Base-by-base conservation (phyloP, 2,797 vertebrate genomes). In the Crypturellus tataupa region DNA sequence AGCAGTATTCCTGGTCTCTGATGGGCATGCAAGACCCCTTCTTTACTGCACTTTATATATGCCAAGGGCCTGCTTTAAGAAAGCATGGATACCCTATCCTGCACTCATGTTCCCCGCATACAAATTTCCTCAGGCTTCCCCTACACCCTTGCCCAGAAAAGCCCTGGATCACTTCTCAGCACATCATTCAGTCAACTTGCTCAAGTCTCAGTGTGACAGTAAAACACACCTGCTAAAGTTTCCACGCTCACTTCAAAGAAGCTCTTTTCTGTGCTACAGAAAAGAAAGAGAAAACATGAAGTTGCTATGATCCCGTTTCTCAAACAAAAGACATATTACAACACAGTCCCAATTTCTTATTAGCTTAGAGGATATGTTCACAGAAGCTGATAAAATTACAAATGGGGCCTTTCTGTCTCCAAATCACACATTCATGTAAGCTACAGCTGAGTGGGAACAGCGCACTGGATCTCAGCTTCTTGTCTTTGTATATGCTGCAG, bases 141-240 rank as follows among this genome's bases (percentile, higher is more conserved):
- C 64, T 46, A 37, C 4, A 33, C 1, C 17, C 62, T 42, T 56
- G 10, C 65, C 56, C 49, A 85, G 56, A 16, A 79, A 58, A 91
- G 37, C 44, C 40, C 53, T 40, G 49, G 12, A 71, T 23, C 31
- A 73, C 59, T 71, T 58, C 51, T 44, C 35, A 73, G 44, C 1
- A 0, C n/a, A 21, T n/a, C 15, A 1, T 44, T 83, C 51, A 64
- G 49, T 53, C 19, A 18, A 15, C 58, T 55, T 71, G 20, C 31
- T 55, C 3, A 9, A 44, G 62, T 75, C 92, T 68, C 56, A 81
- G 17, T 27, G 35, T 63, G 56, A 70, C 29, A 63, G 65, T 15
- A 90, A 94, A 17, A 94, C 96, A 29, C 89, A 98, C 98, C 98
- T 94, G 97, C 93, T 76, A 97, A 80, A 62, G 93, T 76, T 81